phyloP scores from a whole-genome alignment of 1,140 invertebrate genomes.

The Hirudo medicinalis region DNA sequence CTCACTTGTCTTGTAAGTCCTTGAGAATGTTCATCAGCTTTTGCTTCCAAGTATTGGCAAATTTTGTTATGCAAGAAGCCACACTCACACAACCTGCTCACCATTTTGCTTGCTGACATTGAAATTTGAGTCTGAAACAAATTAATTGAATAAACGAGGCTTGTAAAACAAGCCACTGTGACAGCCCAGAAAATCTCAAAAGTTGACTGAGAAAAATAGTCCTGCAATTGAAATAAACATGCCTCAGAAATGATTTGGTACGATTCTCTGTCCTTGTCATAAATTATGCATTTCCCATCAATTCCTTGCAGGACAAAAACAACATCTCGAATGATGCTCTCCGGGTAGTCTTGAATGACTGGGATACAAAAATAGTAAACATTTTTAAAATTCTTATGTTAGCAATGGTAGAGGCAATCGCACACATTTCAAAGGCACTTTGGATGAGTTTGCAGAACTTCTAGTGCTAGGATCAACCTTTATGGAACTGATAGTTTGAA shows the following conservation, averaged over 20 bases:
- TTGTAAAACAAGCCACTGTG: slow-evolving; percentile 2
- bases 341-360: slow-evolving; percentile 37
- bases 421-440: background rate
- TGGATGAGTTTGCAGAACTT: slow-evolving; percentile 7
- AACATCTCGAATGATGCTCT: slow-evolving; percentile 55
- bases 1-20: slow-evolving; percentile 61
- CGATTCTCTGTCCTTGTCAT: slow-evolving; percentile 49
- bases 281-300: slow-evolving; percentile 58
- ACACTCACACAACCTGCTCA: slow-evolving; percentile 63
- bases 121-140: slow-evolving; percentile 38
- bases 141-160: slow-evolving; percentile 9
- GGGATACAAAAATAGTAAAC: slow-evolving; percentile 9
- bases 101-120: slow-evolving; percentile 41
- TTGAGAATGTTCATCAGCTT: slow-evolving; percentile 41
- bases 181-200: background rate
- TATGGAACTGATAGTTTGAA: background rate
- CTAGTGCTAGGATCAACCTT: background rate
- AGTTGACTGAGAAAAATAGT: slow-evolving; percentile 12
- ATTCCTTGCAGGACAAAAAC: slow-evolving; percentile 69
- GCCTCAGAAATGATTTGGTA: slow-evolving; percentile 54
- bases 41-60: slow-evolving; percentile 51
- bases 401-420: too few relatives aligned
- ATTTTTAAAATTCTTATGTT: too few relatives aligned
- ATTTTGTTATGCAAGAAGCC: slow-evolving; percentile 73
- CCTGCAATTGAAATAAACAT: slow-evolving; percentile 24